Evolutionary conservation across 2,888 invertebrate species (phyloP).

Genomic region (Xiphydria camelus): DNA sequence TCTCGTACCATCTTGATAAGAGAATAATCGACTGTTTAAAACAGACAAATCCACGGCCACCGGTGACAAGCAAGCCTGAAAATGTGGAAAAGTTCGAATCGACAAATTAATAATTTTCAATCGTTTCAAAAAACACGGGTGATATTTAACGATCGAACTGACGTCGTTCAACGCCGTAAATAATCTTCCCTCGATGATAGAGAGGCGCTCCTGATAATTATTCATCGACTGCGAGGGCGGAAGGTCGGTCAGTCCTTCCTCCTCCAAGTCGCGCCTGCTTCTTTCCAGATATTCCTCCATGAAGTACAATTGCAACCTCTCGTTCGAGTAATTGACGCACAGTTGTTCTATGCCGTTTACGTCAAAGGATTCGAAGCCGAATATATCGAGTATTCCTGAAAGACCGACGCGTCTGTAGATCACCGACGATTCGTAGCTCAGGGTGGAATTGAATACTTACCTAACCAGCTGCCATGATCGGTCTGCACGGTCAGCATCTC

Average conservation of each 20-base stretch:
- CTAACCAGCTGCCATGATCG: slow-evolving; percentile 38
- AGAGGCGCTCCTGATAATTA: slow-evolving; percentile 38
- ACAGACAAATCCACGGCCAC: slow-evolving; percentile 18
- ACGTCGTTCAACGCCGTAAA: slow-evolving; percentile 53
- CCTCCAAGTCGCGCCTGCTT: slow-evolving; percentile 37
- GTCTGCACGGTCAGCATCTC: slow-evolving; percentile 31
- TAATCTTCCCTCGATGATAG: slow-evolving; percentile 43
- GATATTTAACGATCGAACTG: too few relatives aligned
- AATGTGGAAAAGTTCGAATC: slow-evolving; percentile 5
- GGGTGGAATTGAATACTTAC: too few relatives aligned
- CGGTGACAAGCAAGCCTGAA: slow-evolving; percentile 35
- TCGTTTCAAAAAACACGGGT: not conserved
- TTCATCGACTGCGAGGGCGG: slow-evolving; percentile 33
- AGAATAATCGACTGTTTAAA: slow-evolving; percentile 21
- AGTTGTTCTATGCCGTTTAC: slow-evolving; percentile 46
- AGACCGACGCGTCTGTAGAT: too few relatives aligned
- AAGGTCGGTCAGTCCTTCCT: slow-evolving; percentile 39
- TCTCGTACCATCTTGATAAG: slow-evolving; percentile 2
- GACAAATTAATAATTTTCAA: too few relatives aligned
- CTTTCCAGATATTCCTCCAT: slow-evolving; percentile 45
- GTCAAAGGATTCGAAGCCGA: slow-evolving; percentile 52
- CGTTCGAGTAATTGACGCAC: slow-evolving; percentile 54
- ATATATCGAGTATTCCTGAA: slow-evolving; percentile 52
- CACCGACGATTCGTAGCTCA: not conserved
- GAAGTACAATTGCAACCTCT: slow-evolving; percentile 51